Base-by-base conservation (phyloP, 1,140 invertebrate species). In the Whitmania pigra region DNA sequence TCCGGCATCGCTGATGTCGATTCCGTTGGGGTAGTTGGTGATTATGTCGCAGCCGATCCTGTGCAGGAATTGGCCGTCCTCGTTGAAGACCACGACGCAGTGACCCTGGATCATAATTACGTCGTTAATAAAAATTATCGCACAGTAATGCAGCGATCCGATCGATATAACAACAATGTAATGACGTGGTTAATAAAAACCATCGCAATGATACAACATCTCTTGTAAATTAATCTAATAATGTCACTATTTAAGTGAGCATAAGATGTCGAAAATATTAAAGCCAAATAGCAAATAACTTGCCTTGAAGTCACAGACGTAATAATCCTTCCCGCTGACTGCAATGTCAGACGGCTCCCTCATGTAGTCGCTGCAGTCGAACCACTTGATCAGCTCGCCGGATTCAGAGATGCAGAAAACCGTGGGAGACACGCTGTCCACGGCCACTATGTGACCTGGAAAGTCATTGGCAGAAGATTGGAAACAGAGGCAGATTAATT, bases 301-400 rank as follows among this genome's bases (percentile, higher is more conserved):
- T 74, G 81, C 81, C 84, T 97, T 97, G 81, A 96, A 97, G 82
- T 97, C 94, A 81, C 94, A 97, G 31, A 97, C 92, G 83, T 93
- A 97, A 83, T 92, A 96, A 81, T 95, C 92, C 78, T 93, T 92
- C 73, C 90, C 90, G 83, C 88, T 89, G 75, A 97, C 91, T 73
- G 92, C 93, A 79, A 97, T 94, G 83, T 97, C 94, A 70, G 92
- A 94, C 20, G 94, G 93, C 82, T 97, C 94, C 74, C 91, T 86
- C 93, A 97, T 96, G 80, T 93, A 92, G 82, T 94, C 91, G 80
- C 90, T 93, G 83, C 93, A 96, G 81, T 96, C 93, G 81, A 97
- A 96, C 93, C 93, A 97, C 77, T 88, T 88, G 67, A 94, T 83
- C 71, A 97, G 84, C 76, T 93, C 91, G 18, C 93, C 93, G 77